A percentile compares a stretch with the other conserved stretches of the same genome.
Conservation (phyloP, 2,888 invertebrate species). For the Microplitis manilae region DNA sequence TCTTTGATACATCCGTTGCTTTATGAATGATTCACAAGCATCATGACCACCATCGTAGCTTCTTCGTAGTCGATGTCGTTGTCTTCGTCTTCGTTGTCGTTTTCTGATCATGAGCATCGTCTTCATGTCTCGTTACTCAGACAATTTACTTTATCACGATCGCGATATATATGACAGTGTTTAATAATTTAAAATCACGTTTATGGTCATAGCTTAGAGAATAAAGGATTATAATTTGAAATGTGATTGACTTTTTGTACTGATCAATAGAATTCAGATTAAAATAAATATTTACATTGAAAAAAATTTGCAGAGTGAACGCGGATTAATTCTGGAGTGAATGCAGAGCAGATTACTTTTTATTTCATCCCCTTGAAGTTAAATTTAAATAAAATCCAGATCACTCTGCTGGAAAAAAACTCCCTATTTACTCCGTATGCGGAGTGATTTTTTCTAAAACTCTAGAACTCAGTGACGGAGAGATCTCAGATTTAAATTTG, state of each 20-base stretch:
- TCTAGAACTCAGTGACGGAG: no score
- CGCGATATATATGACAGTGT: not conserved
- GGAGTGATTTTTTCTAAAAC: no score
- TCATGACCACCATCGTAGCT: constrained; percentile 27
- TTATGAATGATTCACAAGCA: constrained; percentile 54
- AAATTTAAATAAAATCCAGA: no score
- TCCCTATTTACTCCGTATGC: no score
- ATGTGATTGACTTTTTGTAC: not conserved
- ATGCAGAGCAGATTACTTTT: no score
- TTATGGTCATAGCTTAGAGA: not conserved
- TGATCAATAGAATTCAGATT: not conserved
- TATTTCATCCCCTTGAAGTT: no score
- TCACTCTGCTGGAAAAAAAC: no score
- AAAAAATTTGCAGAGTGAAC: no score
- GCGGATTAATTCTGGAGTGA: no score
- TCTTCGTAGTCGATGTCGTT: constrained; percentile 17
- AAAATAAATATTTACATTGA: no score
- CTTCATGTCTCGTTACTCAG: not conserved
- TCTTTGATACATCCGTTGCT: constrained; percentile 51
- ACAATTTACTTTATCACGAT: constrained; percentile 2
- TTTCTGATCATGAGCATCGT: constrained; percentile 1
- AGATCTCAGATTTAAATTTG: not conserved
- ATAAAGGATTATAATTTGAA: not conserved
- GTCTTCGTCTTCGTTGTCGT: not conserved
- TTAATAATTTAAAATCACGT: not conserved